A percentile compares a stretch with the other conserved stretches of the same genome.
phyloP scores from a whole-genome alignment of 2,888 invertebrate species.

The Molanna angustata region DNA sequence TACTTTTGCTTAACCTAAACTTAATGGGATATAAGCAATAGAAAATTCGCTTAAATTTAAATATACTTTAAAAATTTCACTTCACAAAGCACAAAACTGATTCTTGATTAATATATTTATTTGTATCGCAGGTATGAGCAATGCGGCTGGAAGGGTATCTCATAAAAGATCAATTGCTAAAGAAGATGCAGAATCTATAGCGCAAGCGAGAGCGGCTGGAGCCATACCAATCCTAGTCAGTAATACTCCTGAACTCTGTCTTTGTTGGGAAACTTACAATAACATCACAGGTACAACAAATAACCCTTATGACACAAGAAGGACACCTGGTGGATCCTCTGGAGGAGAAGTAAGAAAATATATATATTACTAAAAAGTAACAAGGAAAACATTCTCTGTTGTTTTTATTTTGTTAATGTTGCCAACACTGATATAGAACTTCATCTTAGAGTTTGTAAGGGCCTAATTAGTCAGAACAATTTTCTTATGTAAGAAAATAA shows the following conservation, averaged over 20 bases:
- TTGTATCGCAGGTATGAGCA: constrained; percentile 76
- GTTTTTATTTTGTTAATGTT: background rate
- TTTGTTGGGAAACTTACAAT: constrained; percentile 91
- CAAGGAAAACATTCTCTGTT: background rate
- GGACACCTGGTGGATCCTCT: constrained; percentile 86
- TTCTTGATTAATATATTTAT: no score
- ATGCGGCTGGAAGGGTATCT: constrained; percentile 67
- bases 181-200: constrained; percentile 72
- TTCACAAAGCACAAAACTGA: no score
- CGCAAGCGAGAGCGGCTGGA: constrained; percentile 69
- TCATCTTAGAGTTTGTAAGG: no score
- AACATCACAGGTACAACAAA: constrained; percentile 80
- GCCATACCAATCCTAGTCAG: constrained; percentile 84
- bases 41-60: no score
- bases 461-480: no score
- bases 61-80: no score
- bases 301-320: constrained; percentile 83
- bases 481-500: no score
- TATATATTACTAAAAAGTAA: no score
- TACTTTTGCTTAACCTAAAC: no score
- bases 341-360: constrained; percentile 69
- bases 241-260: constrained; percentile 86
- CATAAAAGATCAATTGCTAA: constrained; percentile 63
- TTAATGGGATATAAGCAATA: no score
- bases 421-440: no score